Evolutionary conservation across 2,888 invertebrate species (phyloP).

Genomic region (Belgica antarctica): DNA sequence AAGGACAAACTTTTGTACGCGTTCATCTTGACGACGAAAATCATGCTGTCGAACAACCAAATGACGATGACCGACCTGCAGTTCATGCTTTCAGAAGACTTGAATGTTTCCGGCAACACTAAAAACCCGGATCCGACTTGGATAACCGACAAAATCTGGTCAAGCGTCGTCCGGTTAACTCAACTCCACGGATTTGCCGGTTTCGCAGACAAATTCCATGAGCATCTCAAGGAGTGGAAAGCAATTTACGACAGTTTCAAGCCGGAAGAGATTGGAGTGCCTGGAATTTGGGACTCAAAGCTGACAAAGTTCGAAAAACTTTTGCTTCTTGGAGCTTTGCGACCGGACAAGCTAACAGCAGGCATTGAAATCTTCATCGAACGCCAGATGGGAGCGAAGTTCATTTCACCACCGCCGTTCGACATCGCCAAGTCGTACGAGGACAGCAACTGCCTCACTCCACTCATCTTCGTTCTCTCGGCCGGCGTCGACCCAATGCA

Average conservation of each 20-base stretch:
- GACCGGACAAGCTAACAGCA: conserved; percentile 80
- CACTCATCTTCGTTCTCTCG: conserved; percentile 84
- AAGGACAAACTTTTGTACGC: conserved; percentile 84
- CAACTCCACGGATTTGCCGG: conserved; percentile 62
- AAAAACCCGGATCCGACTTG: conserved; percentile 75
- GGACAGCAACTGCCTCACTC: conserved; percentile 74
- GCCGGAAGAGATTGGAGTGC: conserved; percentile 68
- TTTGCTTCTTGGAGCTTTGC: conserved; percentile 71
- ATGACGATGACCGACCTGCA: conserved; percentile 60
- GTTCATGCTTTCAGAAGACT: conserved; percentile 57
- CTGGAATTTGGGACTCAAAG: conserved; percentile 63
- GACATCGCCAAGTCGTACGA: conserved; percentile 77
- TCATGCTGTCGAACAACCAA: conserved; percentile 61
- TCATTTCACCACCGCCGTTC: conserved; percentile 82
- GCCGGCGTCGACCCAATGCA: conserved; percentile 80
- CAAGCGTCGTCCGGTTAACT: conserved; percentile 71
- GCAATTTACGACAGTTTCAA: conserved; percentile 65
- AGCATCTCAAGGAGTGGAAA: conserved; percentile 59
- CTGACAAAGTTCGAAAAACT: conserved; percentile 73
- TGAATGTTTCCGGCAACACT: conserved; percentile 56
- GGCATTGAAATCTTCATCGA: conserved; percentile 76
- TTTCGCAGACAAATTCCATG: conserved; percentile 64
- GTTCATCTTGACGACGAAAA: conserved; percentile 68
- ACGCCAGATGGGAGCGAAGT: conserved; percentile 69
- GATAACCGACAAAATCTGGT: conserved; percentile 79